phyloP scores from a whole-genome alignment of 2,888 invertebrate genomes.

The Chalcis sispes region DNA sequence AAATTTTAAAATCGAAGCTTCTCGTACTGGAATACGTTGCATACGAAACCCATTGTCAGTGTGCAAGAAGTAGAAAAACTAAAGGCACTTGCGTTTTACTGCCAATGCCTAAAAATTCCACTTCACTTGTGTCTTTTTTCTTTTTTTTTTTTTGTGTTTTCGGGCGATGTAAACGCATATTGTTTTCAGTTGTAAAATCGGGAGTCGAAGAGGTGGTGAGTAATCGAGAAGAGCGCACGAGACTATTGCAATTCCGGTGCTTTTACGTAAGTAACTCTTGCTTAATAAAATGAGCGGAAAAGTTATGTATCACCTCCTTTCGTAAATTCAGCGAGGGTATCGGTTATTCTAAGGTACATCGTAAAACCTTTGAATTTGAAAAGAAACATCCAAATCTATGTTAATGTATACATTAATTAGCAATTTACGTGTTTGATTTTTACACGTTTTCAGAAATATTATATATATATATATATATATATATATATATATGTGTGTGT shows the following conservation, averaged over 20 bases:
- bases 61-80: background rate
- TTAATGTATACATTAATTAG: conserved; percentile 27
- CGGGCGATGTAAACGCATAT: conserved; percentile 42
- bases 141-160: conserved; percentile 2
- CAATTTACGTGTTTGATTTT: conserved; percentile 24
- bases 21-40: too few relatives aligned
- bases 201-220: background rate
- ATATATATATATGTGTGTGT: too few relatives aligned
- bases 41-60: background rate
- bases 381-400: conserved; percentile 21
- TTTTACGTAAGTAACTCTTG: conserved; percentile 50
- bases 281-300: conserved; percentile 30
- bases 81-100: conserved; percentile 27
- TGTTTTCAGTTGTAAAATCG: conserved; percentile 51
- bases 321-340: conserved; percentile 19
- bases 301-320: background rate
- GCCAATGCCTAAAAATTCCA: conserved; percentile 28
- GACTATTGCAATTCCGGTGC: conserved; percentile 48
- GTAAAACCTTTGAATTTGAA: conserved; percentile 1
- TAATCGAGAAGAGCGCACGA: too few relatives aligned
- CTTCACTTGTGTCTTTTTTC: conserved; percentile 3
- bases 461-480: too few relatives aligned
- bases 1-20: too few relatives aligned
- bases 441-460: too few relatives aligned
- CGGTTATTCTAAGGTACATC: background rate